Conservation (phyloP, 2,113 vertebrate genomes). For the Cynocephalus volans region DNA sequence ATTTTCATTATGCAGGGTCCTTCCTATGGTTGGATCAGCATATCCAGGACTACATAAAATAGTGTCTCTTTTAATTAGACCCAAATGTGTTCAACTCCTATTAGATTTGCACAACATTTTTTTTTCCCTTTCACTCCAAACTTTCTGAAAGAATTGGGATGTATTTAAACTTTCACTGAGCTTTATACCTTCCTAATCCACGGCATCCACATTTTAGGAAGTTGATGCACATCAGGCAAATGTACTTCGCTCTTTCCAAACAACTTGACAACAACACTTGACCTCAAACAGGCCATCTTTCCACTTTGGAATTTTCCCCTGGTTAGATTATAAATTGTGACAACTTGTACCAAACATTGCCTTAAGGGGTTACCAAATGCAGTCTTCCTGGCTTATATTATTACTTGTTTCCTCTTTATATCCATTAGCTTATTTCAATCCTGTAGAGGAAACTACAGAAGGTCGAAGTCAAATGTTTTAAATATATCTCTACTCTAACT, state of each 20-base stretch:
- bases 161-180: conserved; percentile 70
- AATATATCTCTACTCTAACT: neutral
- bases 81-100: conserved; percentile 78
- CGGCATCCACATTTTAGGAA: conserved; percentile 38
- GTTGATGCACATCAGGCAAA: neutral
- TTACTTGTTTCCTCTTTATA: neutral
- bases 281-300: conserved; percentile 33
- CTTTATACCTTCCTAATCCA: neutral
- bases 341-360: conserved; percentile 37
- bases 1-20: conserved; percentile 79
- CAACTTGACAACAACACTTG: conserved; percentile 58
- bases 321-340: neutral
- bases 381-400: neutral
- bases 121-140: conserved; percentile 63
- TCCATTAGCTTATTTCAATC: conserved; percentile 35
- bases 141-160: conserved; percentile 66
- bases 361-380: neutral
- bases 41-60: conserved; percentile 76
- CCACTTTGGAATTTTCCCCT: conserved; percentile 37
- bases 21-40: conserved; percentile 79
- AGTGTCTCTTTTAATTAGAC: conserved; percentile 82
- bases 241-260: conserved; percentile 8
- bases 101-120: conserved; percentile 72
- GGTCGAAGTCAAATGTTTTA: neutral
- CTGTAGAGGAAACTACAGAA: neutral